phyloP scores from a whole-genome alignment of 2,797 vertebrate genomes.

The Decapterus maruadsi region DNA sequence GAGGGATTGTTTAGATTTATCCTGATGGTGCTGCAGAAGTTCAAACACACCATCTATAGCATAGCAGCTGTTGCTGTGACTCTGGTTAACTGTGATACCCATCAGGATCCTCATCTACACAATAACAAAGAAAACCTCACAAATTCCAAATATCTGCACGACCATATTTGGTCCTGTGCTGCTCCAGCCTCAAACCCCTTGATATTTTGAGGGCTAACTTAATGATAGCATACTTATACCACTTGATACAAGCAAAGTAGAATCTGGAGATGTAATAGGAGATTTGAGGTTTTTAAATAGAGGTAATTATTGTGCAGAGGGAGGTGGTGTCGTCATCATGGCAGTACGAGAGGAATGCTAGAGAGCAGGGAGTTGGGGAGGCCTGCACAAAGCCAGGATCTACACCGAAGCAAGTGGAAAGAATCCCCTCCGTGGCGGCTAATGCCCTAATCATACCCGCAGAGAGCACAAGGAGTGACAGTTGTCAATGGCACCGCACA shows the following conservation, averaged over 20 bases:
- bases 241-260: conserved; percentile 55
- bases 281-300: conserved; percentile 60
- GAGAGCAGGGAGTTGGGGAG: conserved; percentile 37
- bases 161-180: conserved; percentile 63
- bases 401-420: conserved; percentile 51
- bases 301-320: conserved; percentile 53
- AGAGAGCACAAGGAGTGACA: conserved; percentile 58
- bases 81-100: conserved; percentile 18
- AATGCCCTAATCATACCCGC: conserved; percentile 41
- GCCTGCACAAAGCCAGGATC: conserved; percentile 47
- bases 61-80: conserved; percentile 43
- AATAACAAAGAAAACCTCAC: conserved; percentile 35
- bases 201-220: conserved; percentile 40
- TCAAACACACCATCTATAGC: conserved; percentile 17
- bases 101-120: conserved; percentile 45
- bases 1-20: conserved; percentile 24
- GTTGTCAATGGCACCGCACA: conserved; percentile 63
- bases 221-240: conserved; percentile 44
- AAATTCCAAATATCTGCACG: conserved; percentile 29
- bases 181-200: conserved; percentile 9
- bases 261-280: conserved; percentile 53
- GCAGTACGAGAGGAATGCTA: conserved; percentile 55
- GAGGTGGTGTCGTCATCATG: conserved; percentile 49
- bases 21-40: conserved; percentile 34
- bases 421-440: conserved; percentile 50